Evolutionary conservation across 2,888 invertebrate genomes (phyloP), one percentile per base, ranked within the genome.

Genomic region (Chalcosyrphus nemorum): DNA sequence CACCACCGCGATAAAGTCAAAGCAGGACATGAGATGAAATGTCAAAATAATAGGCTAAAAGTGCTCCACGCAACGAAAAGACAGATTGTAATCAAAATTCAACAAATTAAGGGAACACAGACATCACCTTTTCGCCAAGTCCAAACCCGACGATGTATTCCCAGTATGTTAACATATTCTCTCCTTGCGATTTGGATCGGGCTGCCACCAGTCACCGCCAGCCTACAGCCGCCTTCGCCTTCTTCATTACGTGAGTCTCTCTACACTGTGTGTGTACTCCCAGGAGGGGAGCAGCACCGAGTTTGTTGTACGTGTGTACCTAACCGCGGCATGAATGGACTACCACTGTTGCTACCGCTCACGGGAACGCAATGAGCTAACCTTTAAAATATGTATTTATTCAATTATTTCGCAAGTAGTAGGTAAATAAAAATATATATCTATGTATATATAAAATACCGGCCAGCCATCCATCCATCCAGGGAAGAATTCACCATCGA

Each of bases 71-170:
- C 80, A 81, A 75, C 75, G 72, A 77, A 86, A 84, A 87, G 87
- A 87, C 87, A 87, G 87, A 87, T 87, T 87, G 87, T 87, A 87
- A 87, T 87, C 87, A 87, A 87, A 87, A 87, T 87, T 86, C 87
- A 87, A 87, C 87, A 87, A 87, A 87, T 87, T 87, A 87, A 87
- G 87, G 86, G 86, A 87, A 87, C 87, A 87, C 87, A 87, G 87
- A 87, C 87, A 87, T 87, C 87, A 87, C 87, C 87, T 87, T 87
- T 87, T 86, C 80, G 68, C 61, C 72, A 72, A 72, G 70, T 52
- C 81, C 43, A 76, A 35, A 29, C 27, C 45, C 63, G 41, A 41
- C 50, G 57, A 45, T 66, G 72, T 72, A 61, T 84, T 78, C 78
- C 68, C 68, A 84, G 63, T 78, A 74, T 70, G 84, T 84, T 84